These are phyloP conservation scores for Takifugu rubripes DNA, from an alignment of 2,797 vertebrate genomes.

Conservation along the genomic window DNA sequence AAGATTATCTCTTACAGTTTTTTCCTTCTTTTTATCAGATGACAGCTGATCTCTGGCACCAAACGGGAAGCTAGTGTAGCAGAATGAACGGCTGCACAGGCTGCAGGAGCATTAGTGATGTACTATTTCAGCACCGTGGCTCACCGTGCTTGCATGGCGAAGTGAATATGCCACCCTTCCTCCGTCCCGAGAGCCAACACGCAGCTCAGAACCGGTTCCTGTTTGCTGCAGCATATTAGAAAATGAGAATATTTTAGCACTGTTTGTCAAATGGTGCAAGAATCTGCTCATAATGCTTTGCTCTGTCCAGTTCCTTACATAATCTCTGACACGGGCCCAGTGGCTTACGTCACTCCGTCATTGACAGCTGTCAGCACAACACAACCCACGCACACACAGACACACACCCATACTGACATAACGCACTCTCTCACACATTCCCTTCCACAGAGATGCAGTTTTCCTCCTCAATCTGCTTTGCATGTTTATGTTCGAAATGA, in stretches of 20 bases:
- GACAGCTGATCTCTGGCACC: slow-evolving; percentile 59
- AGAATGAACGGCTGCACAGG: slow-evolving; percentile 42
- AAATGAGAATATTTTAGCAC: slow-evolving; percentile 50
- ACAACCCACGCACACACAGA: slow-evolving; percentile 12
- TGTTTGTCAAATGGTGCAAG: slow-evolving; percentile 44
- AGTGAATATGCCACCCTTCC: slow-evolving; percentile 24
- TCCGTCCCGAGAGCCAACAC: slow-evolving; percentile 8
- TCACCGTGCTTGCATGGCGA: slow-evolving; percentile 23
- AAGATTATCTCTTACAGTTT: slow-evolving; percentile 41
- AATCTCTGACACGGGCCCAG: slow-evolving; percentile 74
- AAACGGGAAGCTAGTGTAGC: slow-evolving; percentile 42
- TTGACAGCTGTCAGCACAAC: slow-evolving; percentile 77
- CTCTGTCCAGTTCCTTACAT: slow-evolving; percentile 77
- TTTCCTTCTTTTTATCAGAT: slow-evolving; percentile 50
- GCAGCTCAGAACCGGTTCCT: slow-evolving; percentile 19
- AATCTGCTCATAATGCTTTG: slow-evolving; percentile 68
- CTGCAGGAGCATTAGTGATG: slow-evolving; percentile 18
- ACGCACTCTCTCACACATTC: slow-evolving; percentile 4
- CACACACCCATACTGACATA: background rate
- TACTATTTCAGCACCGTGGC: slow-evolving; percentile 21
- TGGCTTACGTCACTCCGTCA: slow-evolving; percentile 75
- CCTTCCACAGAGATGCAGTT: slow-evolving; percentile 19
- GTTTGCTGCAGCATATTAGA: slow-evolving; percentile 48
- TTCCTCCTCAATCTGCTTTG: slow-evolving; percentile 9
- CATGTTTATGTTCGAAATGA: slow-evolving; percentile 16